Percentiles rank a stretch among this genome's conserved stretches.
These are phyloP conservation scores for Tonatia bakeri DNA, from an alignment of 2,113 vertebrate genomes.

Conservation along the genomic window DNA sequence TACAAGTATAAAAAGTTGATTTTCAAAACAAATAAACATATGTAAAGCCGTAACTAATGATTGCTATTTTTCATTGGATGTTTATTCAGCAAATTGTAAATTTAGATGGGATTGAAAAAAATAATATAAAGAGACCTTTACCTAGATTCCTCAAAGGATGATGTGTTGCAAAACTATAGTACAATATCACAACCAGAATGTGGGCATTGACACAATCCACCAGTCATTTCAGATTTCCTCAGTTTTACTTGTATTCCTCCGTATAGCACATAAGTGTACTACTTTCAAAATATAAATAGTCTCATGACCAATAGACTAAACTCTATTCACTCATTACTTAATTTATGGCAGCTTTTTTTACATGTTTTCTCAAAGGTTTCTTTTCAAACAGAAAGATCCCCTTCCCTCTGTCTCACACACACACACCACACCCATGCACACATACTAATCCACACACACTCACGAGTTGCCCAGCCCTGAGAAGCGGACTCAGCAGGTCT, in stretches of 20 bases:
- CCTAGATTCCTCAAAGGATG: background rate
- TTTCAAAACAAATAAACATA: background rate
- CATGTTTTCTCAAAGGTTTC: background rate
- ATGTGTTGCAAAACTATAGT: background rate
- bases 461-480: background rate
- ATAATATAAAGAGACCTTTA: background rate
- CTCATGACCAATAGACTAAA: background rate
- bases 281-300: background rate
- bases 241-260: background rate
- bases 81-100: background rate
- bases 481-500: background rate
- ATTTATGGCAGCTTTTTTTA: background rate
- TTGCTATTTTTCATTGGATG: background rate
- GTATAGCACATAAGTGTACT: background rate
- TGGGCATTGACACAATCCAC: rapidly evolving
- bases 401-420: background rate
- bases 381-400: background rate
- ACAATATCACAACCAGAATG: background rate
- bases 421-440: background rate
- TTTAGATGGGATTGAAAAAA: background rate
- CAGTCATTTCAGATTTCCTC: rapidly evolving
- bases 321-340: background rate
- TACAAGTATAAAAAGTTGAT: background rate
- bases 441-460: background rate
- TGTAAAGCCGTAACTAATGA: background rate